Evolutionary conservation across 2,113 vertebrate genomes (phyloP).

Genomic region (Eptesicus fuscus): DNA sequence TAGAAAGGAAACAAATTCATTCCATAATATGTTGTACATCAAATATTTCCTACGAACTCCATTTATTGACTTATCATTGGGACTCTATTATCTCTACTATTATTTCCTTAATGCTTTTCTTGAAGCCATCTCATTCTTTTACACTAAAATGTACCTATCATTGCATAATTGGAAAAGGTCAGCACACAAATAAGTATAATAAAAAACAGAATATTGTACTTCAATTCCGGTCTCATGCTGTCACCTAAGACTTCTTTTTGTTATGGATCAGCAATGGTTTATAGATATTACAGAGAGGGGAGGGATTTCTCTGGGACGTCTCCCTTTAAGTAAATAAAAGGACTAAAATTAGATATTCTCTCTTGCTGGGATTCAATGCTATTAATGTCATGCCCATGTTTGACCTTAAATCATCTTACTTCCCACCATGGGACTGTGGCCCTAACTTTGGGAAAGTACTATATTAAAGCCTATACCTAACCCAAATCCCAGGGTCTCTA

Average conservation of each 20-base stretch:
- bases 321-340: background rate
- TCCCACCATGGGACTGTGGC: background rate
- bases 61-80: background rate
- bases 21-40: background rate
- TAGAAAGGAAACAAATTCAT: background rate
- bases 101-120: background rate
- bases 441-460: background rate
- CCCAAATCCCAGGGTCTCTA: background rate
- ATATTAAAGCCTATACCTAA: background rate
- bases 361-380: background rate
- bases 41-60: background rate
- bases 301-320: background rate
- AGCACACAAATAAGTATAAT: background rate
- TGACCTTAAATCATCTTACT: background rate
- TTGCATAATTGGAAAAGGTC: background rate
- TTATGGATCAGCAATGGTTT: background rate
- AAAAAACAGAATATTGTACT: background rate
- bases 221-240: background rate
- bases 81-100: background rate
- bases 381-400: background rate
- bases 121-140: background rate
- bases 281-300: background rate
- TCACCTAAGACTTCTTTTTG: background rate
- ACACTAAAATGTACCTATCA: background rate
- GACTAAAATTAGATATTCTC: background rate